These are phyloP conservation scores for Coptodon rendalli DNA, from an alignment of 2,113 vertebrate genomes.

Conservation along the genomic window DNA sequence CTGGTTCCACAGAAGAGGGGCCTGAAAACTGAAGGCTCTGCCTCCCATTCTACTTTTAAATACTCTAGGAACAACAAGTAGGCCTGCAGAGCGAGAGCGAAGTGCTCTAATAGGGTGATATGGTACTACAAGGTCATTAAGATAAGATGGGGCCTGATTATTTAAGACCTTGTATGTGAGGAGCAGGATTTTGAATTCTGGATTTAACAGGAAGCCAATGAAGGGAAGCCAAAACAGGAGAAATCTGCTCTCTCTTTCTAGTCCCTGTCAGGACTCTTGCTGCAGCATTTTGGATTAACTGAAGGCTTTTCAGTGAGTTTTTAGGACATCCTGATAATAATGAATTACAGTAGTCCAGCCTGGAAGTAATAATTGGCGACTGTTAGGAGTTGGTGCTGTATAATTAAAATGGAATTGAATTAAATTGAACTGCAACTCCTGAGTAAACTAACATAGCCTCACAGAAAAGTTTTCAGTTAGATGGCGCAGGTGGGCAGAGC, in stretches of 20 bases:
- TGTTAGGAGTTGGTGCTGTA: not conserved
- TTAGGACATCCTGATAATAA: not conserved
- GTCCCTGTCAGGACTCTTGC: not conserved
- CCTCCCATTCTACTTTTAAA: not conserved
- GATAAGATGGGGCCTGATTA: not conserved
- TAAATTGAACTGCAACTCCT: not conserved
- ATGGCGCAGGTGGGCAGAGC: not conserved
- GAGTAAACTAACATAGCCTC: not conserved
- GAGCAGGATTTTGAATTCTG: not conserved
- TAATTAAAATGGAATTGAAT: not conserved
- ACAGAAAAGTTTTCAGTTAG: not conserved
- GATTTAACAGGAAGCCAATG: not conserved
- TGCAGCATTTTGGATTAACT: not conserved
- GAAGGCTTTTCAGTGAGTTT: not conserved
- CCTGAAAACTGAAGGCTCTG: not conserved
- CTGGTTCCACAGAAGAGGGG: not conserved
- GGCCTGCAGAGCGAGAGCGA: accelerated
- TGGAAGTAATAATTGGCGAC: not conserved
- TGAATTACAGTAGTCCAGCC: not conserved
- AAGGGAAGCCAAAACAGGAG: not conserved
- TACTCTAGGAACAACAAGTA: not conserved
- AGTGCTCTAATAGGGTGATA: not conserved
- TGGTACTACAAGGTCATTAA: not conserved
- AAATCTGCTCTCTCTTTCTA: not conserved
- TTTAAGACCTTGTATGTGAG: not conserved